These are phyloP conservation scores for Meles meles DNA, from an alignment of 2,113 vertebrate species.

Conservation along the genomic window DNA sequence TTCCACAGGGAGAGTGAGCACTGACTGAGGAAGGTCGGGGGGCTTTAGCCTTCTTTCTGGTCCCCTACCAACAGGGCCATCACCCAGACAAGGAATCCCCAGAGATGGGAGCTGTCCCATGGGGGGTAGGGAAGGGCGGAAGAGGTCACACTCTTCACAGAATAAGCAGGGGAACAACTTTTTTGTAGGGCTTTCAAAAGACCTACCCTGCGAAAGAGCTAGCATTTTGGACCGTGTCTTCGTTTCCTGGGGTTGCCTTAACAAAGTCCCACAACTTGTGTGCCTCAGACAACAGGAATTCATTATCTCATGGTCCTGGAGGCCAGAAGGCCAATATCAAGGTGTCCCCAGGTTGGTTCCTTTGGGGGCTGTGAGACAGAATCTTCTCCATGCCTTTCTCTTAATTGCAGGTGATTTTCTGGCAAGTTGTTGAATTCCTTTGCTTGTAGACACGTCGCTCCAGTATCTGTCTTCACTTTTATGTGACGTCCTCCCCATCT, in stretches of 20 bases:
- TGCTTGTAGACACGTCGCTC: background rate
- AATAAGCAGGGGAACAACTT: background rate
- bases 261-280: background rate
- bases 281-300: background rate
- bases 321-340: background rate
- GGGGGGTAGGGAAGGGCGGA: no score
- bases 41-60: background rate
- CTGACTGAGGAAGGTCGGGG: background rate
- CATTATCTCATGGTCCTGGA: background rate
- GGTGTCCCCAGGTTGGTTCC: background rate
- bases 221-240: background rate
- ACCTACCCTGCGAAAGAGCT: background rate
- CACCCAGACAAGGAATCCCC: background rate
- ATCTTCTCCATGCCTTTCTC: background rate
- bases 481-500: background rate
- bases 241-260: background rate
- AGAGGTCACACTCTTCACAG: background rate
- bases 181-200: background rate
- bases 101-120: background rate
- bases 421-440: accelerated
- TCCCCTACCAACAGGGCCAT: background rate
- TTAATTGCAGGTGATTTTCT: background rate
- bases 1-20: background rate
- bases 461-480: background rate
- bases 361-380: background rate